Evolutionary conservation across 2,113 vertebrate species (phyloP).

Genomic region (Apaloderma vittatum): DNA sequence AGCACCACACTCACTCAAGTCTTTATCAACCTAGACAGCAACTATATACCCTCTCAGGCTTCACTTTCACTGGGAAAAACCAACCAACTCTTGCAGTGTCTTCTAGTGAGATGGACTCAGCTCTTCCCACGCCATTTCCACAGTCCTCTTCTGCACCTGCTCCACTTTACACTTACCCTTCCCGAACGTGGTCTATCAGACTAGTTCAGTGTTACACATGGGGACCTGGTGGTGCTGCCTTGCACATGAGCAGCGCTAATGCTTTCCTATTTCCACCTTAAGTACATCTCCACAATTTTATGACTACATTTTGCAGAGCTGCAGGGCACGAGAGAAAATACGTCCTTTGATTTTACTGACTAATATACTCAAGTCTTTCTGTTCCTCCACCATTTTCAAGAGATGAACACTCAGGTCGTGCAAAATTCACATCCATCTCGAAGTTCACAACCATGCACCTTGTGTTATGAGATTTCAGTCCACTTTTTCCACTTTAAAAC

Average conservation of each 20-base stretch:
- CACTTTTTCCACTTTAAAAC: neutral
- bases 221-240: neutral
- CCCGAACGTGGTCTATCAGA: neutral
- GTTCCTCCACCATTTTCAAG: neutral
- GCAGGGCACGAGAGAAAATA: neutral
- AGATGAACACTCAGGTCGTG: neutral
- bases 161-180: neutral
- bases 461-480: neutral
- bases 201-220: neutral
- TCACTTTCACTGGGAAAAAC: neutral
- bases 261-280: neutral
- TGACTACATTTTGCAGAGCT: neutral
- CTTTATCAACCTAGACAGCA: neutral
- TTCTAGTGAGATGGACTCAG: rapidly evolving
- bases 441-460: neutral
- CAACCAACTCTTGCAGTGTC: neutral
- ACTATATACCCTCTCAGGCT: neutral
- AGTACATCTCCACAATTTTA: neutral
- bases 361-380: neutral
- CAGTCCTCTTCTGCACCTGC: neutral
- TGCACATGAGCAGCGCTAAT: neutral
- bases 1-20: neutral
- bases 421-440: neutral
- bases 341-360: neutral
- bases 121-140: neutral